Evolutionary conservation across 2,113 vertebrate species (phyloP), one percentile per base, ranked within the genome.

Genomic region (Epinephelus fuscoguttatus): DNA sequence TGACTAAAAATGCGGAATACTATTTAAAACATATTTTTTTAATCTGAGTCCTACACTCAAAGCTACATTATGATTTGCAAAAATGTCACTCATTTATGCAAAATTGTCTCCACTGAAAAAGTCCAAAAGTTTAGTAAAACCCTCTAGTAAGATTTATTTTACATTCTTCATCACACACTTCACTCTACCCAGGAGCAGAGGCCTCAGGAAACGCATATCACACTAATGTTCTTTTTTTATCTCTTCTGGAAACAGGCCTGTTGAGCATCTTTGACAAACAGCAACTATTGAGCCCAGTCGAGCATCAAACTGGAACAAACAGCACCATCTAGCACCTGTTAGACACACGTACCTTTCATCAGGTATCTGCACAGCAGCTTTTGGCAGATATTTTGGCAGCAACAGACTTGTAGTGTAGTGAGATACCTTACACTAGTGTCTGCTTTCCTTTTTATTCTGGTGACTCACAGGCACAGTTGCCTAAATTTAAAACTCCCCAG

Each of bases 291-390:
- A 33, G 63, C 21, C 25, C 68, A 30, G 27, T 37, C 15, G 19
- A 66, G 69, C 57, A 82, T 59, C 66, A 75, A 68, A 82, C 14
- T 82, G 76, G 53, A 79, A 83, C 71, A 86, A 81, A 86, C 66
- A 18, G 57, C 74, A 18, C 70, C 45, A 77, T 80, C 84, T 67
- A 80, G 60, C 84, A 84, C 55, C 69, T 78, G 85, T 70, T 70
- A 53, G 3, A 75, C 61, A 23, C 66, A 15, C 23, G 23, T 30
- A 67, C 50, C 60, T 56, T 27, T 42, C 68, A 64, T 57, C 40
- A 19, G 37, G 37, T 63, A 33, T 63, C 67, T n/a, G 10, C 23
- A 30, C 14, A 66, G 60, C 9, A 55, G 47, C 50, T 49, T 76
- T n/a, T 19, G 53, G 55, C 53, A 21, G n/a, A 57, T 3, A 61